Conservation (phyloP, 2,113 vertebrate species). For the Burhinus bistriatus region DNA sequence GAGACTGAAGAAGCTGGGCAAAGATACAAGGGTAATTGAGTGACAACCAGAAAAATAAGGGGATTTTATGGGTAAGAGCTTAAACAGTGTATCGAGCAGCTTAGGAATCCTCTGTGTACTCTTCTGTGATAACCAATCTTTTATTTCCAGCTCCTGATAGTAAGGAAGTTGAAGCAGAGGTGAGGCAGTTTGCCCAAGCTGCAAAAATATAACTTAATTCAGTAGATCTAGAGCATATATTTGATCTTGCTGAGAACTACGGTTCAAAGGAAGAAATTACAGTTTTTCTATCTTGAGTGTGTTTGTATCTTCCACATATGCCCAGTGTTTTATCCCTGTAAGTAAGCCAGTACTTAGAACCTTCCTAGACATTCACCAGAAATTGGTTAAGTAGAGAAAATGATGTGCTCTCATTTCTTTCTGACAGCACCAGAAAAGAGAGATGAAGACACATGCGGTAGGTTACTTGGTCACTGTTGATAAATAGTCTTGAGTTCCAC, state of each 20-base stretch:
- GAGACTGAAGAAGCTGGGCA: not conserved
- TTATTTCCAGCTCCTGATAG: not conserved
- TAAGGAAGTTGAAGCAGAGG: not conserved
- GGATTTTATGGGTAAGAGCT: not conserved
- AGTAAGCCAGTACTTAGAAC: not conserved
- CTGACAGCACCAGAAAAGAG: constrained; percentile 64
- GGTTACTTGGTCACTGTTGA: constrained; percentile 11
- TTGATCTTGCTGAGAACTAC: not conserved
- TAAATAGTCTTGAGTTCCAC: constrained; percentile 16
- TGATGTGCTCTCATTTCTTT: constrained; percentile 59
- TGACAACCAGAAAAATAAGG: not conserved
- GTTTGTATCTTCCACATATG: not conserved
- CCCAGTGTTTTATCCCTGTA: not conserved
- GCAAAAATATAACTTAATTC: not conserved
- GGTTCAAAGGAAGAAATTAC: not conserved
- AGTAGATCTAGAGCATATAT: not conserved
- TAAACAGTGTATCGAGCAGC: not conserved
- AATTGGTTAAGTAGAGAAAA: constrained; percentile 41
- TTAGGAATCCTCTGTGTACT: not conserved
- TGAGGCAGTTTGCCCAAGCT: not conserved
- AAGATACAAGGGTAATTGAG: not conserved
- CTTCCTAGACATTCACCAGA: not conserved
- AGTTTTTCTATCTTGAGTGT: not conserved
- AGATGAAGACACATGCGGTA: constrained; percentile 55
- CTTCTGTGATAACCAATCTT: not conserved